Conservation (phyloP, 2,113 vertebrate species). For the Willisornis vidua region DNA sequence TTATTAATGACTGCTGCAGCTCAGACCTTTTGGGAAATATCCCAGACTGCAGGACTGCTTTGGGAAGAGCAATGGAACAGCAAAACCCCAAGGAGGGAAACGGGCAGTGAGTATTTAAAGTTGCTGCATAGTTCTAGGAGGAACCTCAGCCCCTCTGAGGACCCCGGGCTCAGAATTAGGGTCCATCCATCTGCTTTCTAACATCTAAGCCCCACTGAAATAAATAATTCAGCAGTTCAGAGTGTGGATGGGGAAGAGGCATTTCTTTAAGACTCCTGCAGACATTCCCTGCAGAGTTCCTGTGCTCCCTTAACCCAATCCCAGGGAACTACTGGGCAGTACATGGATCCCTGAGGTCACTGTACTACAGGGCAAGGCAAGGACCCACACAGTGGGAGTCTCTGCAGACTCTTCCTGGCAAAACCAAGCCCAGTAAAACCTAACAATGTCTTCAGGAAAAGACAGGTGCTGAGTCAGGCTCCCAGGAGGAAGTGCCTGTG, state of each 20-base stretch:
- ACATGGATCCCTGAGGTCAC: background rate
- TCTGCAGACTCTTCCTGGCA: background rate
- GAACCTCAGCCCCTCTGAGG: background rate
- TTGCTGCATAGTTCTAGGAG: background rate
- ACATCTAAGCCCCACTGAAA: background rate
- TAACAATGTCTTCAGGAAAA: background rate
- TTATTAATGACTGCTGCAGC: background rate
- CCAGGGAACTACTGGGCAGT: fast-evolving
- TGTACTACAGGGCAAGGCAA: fast-evolving
- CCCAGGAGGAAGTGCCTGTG: background rate
- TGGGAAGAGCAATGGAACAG: background rate
- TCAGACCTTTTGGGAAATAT: background rate
- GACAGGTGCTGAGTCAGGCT: background rate
- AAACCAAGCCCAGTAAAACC: background rate
- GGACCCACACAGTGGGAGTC: fast-evolving
- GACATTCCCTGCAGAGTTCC: background rate
- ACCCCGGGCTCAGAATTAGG: background rate
- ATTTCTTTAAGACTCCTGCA: background rate
- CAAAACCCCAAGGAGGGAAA: background rate
- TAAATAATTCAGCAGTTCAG: background rate
- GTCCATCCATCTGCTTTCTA: background rate
- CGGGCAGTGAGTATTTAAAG: fast-evolving
- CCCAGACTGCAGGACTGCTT: background rate
- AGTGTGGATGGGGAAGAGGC: background rate
- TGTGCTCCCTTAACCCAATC: fast-evolving